Percentiles rank a stretch among this genome's conserved stretches.
phyloP scores from a whole-genome alignment of 2,113 vertebrate genomes.

The Aphelocoma coerulescens region DNA sequence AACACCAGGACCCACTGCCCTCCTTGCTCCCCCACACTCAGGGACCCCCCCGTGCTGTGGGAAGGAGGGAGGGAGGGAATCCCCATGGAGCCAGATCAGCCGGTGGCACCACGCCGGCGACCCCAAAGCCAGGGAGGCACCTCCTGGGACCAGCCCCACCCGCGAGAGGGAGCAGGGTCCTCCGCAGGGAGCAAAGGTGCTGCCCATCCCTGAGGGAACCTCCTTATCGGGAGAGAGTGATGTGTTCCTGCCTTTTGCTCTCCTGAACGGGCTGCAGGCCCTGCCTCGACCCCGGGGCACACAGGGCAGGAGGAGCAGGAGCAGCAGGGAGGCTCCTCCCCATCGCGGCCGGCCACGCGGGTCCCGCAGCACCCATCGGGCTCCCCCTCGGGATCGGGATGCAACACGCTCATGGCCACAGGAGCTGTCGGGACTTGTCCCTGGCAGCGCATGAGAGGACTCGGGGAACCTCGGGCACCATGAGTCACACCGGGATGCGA shows the following conservation, averaged over 20 bases:
- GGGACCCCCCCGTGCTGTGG: rapidly evolving
- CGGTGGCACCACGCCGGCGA: rapidly evolving
- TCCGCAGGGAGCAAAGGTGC: background rate
- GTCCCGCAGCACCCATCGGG: background rate
- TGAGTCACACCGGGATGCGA: background rate
- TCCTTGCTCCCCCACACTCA: background rate
- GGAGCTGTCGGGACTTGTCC: background rate
- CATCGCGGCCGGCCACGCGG: rapidly evolving
- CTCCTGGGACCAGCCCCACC: background rate
- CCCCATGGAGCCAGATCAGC: rapidly evolving
- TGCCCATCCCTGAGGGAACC: background rate
- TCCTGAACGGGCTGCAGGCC: background rate
- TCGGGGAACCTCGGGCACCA: background rate
- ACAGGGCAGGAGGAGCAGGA: background rate
- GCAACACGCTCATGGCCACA: background rate
- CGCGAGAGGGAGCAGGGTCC: rapidly evolving
- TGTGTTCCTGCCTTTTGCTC: background rate
- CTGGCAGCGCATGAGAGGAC: slow-evolving; percentile 9
- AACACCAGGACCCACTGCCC: background rate
- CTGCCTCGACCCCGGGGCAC: background rate
- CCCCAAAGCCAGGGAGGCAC: background rate
- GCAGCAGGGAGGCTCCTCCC: background rate
- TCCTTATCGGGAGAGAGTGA: background rate
- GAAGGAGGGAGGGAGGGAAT: background rate
- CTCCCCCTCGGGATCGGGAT: background rate